Evolutionary conservation across 2,113 vertebrate species (phyloP).

Genomic region (Toxostoma redivivum): DNA sequence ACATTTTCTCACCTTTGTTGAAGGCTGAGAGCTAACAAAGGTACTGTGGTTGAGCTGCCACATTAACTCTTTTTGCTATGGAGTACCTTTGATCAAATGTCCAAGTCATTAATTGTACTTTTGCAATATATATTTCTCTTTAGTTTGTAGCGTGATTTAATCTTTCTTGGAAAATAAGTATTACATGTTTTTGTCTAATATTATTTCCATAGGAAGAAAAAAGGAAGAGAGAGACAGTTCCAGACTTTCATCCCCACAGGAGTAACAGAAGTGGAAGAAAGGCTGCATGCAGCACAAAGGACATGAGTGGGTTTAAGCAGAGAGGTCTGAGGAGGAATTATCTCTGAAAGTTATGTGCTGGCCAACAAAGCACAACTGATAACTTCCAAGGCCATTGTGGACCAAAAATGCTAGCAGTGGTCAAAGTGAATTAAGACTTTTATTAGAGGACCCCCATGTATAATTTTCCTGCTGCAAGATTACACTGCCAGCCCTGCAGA

Average conservation of each 20-base stretch:
- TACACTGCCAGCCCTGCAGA: constrained; percentile 4
- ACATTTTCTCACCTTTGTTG: background rate
- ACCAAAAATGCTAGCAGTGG: constrained; percentile 19
- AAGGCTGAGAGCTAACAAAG: background rate
- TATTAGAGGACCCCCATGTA: constrained; percentile 29
- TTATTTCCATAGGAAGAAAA: background rate
- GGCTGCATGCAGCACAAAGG: background rate
- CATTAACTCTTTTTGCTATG: background rate
- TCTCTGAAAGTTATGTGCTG: background rate
- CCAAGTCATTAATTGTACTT: background rate
- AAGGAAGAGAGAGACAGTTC: background rate
- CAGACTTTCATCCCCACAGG: background rate
- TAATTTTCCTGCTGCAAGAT: constrained; percentile 28
- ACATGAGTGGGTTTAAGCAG: background rate
- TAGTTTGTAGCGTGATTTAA: background rate
- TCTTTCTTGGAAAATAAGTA: background rate
- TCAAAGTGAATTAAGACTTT: constrained; percentile 51
- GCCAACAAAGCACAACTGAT: constrained; percentile 19
- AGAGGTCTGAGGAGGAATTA: constrained; percentile 19
- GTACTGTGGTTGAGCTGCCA: background rate
- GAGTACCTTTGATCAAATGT: background rate
- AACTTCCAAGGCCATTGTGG: constrained; percentile 6
- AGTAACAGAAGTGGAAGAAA: background rate
- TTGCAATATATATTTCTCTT: background rate
- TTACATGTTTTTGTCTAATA: background rate